phyloP scores from a whole-genome alignment of 1,140 invertebrate species.

The Gryllus bimaculatus region DNA sequence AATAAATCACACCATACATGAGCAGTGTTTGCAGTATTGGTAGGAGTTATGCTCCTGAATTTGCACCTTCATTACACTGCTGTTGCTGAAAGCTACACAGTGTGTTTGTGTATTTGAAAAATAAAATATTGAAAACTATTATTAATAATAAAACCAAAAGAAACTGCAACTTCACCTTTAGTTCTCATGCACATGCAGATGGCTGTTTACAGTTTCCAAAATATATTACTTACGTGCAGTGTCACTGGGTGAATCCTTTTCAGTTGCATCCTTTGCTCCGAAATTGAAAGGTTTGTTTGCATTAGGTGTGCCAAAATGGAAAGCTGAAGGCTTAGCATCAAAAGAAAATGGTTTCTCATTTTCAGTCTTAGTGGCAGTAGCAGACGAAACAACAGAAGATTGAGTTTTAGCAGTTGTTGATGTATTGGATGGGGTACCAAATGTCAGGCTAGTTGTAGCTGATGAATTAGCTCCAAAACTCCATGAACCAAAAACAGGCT shows the following conservation, averaged over 20 bases:
- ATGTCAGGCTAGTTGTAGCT: neutral
- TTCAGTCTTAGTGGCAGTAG: neutral
- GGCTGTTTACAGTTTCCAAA: neutral
- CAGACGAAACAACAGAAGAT: neutral
- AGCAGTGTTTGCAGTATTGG: too few species aligned
- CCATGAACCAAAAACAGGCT: neutral
- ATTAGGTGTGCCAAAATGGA: slow-evolving; percentile 7
- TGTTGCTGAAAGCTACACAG: too few species aligned
- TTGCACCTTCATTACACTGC: too few species aligned
- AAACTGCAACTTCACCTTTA: too few species aligned
- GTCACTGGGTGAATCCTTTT: neutral
- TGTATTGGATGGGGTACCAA: slow-evolving; percentile 13
- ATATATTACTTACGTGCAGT: neutral
- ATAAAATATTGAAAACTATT: too few species aligned
- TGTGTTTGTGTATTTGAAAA: too few species aligned
- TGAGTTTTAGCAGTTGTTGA: slow-evolving; percentile 18
- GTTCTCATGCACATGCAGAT: too few species aligned
- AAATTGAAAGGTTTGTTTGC: slow-evolving; percentile 4
- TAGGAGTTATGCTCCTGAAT: too few species aligned
- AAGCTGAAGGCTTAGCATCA: slow-evolving; percentile 11
- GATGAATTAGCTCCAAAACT: neutral
- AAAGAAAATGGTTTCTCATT: slow-evolving; percentile 9
- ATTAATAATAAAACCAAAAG: too few species aligned
- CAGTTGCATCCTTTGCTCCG: neutral
- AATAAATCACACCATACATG: too few species aligned